Evolutionary conservation across 2,113 vertebrate genomes (phyloP), one percentile per base, ranked within the genome.

Genomic region (Eira barbara): DNA sequence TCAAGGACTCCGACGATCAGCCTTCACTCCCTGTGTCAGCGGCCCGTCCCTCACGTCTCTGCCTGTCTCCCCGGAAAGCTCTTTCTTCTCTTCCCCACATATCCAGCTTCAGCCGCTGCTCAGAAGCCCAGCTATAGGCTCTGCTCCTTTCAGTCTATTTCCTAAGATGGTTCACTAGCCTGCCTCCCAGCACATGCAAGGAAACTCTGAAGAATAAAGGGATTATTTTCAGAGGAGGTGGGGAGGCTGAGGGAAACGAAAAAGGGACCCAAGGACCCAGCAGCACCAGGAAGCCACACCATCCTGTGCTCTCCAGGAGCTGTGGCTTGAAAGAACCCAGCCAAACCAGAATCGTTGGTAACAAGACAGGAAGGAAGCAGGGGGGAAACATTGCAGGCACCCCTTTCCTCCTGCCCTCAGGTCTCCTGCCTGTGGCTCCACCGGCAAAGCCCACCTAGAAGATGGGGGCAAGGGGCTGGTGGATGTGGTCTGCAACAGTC

Each of bases 401-500:
- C 29, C 21, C 17, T 55, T 17, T 80, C 31, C 39, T 69, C 59
- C 65, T 84, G 23, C 8, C 52, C 6, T 67, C 34, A 15, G 1
- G 4, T 29, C 59, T 95, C 83, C 55, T 21, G 34, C 61, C n/a
- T 55, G 45, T 29, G 52, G 39, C 21, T 65, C 65, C 45, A 55
- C 0, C 14, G 45, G 34, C 45, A 49, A 65, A 65, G 34, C 27
- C 47, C 42, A 76, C 2, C 65, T 7, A 57, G 67, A 79, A 71
- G 69, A 27, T 29, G 25, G 10, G 79, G 67, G 47, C 63, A 12
- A 15, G 45, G 49, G 45, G 21, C 45, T 61, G 47, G 31, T 49
- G 0, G 2, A 9, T 57, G 31, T 12, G 34, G 55, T 20, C 27
- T 15, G 27, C 6, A 34, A 25, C 0, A 0, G 20, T 65, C 74